These are phyloP conservation scores for Melanostoma mellinum DNA, from an alignment of 2,888 invertebrate species.

Conservation along the genomic window DNA sequence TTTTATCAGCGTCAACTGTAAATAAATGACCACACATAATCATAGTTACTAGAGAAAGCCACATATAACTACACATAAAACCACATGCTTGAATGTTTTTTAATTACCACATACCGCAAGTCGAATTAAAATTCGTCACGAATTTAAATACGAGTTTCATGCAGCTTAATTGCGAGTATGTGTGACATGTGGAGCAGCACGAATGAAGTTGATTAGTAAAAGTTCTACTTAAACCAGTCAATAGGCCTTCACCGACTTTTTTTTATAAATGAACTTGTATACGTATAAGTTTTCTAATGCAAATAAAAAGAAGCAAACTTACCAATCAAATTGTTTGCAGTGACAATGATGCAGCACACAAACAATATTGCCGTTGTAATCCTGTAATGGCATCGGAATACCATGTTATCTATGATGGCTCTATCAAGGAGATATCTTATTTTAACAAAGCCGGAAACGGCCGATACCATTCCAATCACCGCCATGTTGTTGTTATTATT, in stretches of 20 bases:
- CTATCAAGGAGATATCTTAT: slow-evolving; percentile 94
- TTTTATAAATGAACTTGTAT: too few species aligned
- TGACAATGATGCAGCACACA: slow-evolving; percentile 92
- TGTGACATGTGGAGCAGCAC: too few species aligned
- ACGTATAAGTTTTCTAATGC: too few species aligned
- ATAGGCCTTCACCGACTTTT: too few species aligned
- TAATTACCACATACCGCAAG: slow-evolving; percentile 1
- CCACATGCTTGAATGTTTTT: slow-evolving; percentile 8
- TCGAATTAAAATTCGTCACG: slow-evolving; percentile 8
- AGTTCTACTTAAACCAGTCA: too few species aligned
- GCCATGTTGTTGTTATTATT: slow-evolving; percentile 84
- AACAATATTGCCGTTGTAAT: slow-evolving; percentile 93
- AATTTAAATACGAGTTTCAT: slow-evolving; percentile 1
- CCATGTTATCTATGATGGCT: slow-evolving; percentile 94
- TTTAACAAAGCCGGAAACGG: slow-evolving; percentile 95
- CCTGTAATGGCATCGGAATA: slow-evolving; percentile 94
- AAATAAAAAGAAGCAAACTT: slow-evolving; percentile 80
- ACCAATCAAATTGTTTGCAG: slow-evolving; percentile 95
- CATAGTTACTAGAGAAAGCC: neutral
- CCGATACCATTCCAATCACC: slow-evolving; percentile 92
- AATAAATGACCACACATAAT: neutral
- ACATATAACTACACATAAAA: neutral
- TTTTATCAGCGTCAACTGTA: too few species aligned
- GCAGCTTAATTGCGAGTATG: neutral
- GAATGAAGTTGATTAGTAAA: too few species aligned